phyloP scores from a whole-genome alignment of 2,113 vertebrate species.

The Redunca redunca region DNA sequence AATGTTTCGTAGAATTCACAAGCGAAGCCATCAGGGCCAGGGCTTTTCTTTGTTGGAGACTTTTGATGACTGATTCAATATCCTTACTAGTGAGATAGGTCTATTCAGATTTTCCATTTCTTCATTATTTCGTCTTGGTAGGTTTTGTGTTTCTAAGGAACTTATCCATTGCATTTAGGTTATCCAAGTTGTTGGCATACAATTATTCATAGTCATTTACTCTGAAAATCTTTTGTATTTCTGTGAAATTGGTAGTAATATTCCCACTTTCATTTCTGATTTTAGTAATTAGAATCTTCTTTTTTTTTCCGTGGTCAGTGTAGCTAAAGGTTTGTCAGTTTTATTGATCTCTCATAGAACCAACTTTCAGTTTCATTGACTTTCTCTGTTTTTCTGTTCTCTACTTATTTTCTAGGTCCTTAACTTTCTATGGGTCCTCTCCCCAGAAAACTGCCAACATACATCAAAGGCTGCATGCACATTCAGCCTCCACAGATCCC shows the following conservation, averaged over 20 bases:
- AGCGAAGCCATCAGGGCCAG: neutral
- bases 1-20: neutral
- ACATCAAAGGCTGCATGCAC: neutral
- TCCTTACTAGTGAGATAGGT: neutral
- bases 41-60: neutral
- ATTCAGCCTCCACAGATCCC: neutral
- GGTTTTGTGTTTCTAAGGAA: neutral
- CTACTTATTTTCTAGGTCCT: neutral
- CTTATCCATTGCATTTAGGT: neutral
- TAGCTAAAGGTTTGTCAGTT: neutral
- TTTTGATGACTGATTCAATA: neutral
- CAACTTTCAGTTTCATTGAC: neutral
- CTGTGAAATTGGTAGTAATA: neutral
- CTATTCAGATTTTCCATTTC: neutral
- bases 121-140: neutral
- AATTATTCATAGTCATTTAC: neutral
- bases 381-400: neutral
- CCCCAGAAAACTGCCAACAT: neutral
- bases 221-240: neutral
- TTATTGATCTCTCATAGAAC: neutral
- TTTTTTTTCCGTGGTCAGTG: neutral
- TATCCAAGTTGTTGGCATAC: neutral
- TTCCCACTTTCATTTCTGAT: neutral
- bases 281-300: neutral
- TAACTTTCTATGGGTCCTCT: neutral